Percentiles rank a stretch among this genome's conserved stretches.
Conservation (phyloP, 2,113 vertebrate species). For the Vombatus ursinus region DNA sequence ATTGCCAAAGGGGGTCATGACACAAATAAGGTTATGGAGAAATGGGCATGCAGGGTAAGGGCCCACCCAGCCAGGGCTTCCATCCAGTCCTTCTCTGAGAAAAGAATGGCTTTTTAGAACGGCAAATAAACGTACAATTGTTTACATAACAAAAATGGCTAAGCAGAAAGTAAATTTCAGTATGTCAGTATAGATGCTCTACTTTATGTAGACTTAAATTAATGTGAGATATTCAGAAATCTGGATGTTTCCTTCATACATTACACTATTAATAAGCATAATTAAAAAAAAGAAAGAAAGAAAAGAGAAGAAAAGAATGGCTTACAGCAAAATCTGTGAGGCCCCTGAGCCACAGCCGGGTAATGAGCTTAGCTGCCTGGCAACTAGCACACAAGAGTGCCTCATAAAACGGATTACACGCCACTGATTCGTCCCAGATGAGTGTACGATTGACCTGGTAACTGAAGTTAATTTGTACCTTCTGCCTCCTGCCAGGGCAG, state of each 20-base stretch:
- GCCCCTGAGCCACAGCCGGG: conserved; percentile 53
- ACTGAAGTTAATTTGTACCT: conserved; percentile 74
- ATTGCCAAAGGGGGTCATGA: background rate
- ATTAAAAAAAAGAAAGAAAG: background rate
- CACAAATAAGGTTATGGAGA: background rate
- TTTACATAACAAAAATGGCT: conserved; percentile 91
- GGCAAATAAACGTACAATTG: conserved; percentile 93
- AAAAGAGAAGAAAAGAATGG: no score
- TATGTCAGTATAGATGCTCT: conserved; percentile 92
- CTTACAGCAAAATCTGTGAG: background rate
- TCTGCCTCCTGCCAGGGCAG: background rate
- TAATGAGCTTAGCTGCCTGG: conserved; percentile 82
- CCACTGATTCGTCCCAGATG: conserved; percentile 73
- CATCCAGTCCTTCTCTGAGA: background rate
- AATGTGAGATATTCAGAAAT: conserved; percentile 92
- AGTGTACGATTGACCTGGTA: conserved; percentile 66
- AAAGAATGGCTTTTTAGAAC: conserved; percentile 84
- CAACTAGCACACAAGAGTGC: conserved; percentile 74
- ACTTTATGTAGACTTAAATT: conserved; percentile 91
- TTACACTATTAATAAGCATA: conserved; percentile 93
- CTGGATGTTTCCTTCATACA: conserved; percentile 93
- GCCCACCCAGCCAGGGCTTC: background rate
- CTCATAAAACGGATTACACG: conserved; percentile 79
- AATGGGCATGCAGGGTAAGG: background rate
- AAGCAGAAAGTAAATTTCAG: conserved; percentile 91